A percentile compares a stretch with the other conserved stretches of the same genome.
Evolutionary conservation across 2,888 invertebrate species (phyloP).

Genomic region (Kuschelorhynchus macadamiae): DNA sequence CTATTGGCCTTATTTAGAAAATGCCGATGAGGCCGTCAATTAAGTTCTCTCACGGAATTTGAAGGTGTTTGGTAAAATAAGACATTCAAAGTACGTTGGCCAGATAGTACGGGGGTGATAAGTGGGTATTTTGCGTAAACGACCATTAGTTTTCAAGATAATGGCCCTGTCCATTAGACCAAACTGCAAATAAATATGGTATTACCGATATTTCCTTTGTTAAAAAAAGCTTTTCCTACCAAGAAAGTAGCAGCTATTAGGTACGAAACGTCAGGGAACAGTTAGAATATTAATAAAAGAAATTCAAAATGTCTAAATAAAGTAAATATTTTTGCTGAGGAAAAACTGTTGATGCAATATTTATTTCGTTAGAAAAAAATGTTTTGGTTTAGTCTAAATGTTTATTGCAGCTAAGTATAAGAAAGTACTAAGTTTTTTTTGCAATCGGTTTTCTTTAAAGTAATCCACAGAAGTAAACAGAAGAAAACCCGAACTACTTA

Average conservation of each 20-base stretch:
- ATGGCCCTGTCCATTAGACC: conserved; percentile 53
- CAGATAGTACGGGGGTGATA: conserved; percentile 54
- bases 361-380: background rate
- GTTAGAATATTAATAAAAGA: too few relatives aligned
- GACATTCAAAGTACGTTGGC: conserved; percentile 58
- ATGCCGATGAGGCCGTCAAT: conserved; percentile 51
- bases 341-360: background rate
- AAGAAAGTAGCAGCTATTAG: conserved; percentile 22
- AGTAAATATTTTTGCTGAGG: too few relatives aligned
- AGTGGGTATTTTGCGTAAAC: conserved; percentile 56
- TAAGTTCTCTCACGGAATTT: conserved; percentile 58
- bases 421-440: too few relatives aligned
- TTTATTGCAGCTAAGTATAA: background rate
- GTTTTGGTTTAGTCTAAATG: too few relatives aligned
- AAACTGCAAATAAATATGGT: conserved; percentile 63
- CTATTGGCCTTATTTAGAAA: too few relatives aligned
- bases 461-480: too few relatives aligned
- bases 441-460: too few relatives aligned
- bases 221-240: conserved; percentile 48
- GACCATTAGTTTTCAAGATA: conserved; percentile 44
- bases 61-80: conserved; percentile 58
- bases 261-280: background rate
- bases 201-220: conserved; percentile 49
- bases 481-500: too few relatives aligned
- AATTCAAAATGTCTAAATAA: too few relatives aligned